These are phyloP conservation scores for Puffinus mauretanicus DNA, from an alignment of 2,113 vertebrate genomes.

Conservation along the genomic window DNA sequence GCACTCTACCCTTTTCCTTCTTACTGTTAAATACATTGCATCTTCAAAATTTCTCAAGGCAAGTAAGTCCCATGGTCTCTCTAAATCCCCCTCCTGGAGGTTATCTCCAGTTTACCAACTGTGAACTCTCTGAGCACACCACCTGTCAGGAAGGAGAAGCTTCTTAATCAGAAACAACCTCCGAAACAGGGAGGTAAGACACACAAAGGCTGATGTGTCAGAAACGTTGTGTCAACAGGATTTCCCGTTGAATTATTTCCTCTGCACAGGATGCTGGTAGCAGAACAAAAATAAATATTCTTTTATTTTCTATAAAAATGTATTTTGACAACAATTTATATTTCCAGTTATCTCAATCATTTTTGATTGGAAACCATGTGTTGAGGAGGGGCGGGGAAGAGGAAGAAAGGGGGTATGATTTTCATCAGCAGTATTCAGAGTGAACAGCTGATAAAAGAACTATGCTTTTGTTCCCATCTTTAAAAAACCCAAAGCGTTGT, in stretches of 20 bases:
- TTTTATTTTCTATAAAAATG: slow-evolving; percentile 22
- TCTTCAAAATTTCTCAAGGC: slow-evolving; percentile 31
- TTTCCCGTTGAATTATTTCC: slow-evolving; percentile 55
- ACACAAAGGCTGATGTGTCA: slow-evolving; percentile 41
- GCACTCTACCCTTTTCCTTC: slow-evolving; percentile 22
- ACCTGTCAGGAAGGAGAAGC: slow-evolving; percentile 63
- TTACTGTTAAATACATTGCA: neutral
- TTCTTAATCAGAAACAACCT: slow-evolving; percentile 53
- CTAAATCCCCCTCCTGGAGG: slow-evolving; percentile 7
- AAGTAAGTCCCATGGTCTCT: slow-evolving; percentile 4
- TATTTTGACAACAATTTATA: neutral
- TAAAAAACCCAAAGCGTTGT: neutral
- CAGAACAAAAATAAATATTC: slow-evolving; percentile 41
- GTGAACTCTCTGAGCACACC: slow-evolving; percentile 13
- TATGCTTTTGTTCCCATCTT: neutral
- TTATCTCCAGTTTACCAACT: slow-evolving; percentile 32
- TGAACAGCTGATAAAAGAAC: neutral
- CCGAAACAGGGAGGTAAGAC: slow-evolving; percentile 19
- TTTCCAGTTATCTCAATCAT: neutral
- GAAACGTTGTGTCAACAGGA: slow-evolving; percentile 57
- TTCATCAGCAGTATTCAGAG: slow-evolving; percentile 2
- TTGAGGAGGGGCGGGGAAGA: neutral
- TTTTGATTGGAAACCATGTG: neutral
- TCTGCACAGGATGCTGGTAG: neutral
- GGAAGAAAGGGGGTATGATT: neutral